phyloP scores from a whole-genome alignment of 2,113 vertebrate species.

The Gopherus flavomarginatus region DNA sequence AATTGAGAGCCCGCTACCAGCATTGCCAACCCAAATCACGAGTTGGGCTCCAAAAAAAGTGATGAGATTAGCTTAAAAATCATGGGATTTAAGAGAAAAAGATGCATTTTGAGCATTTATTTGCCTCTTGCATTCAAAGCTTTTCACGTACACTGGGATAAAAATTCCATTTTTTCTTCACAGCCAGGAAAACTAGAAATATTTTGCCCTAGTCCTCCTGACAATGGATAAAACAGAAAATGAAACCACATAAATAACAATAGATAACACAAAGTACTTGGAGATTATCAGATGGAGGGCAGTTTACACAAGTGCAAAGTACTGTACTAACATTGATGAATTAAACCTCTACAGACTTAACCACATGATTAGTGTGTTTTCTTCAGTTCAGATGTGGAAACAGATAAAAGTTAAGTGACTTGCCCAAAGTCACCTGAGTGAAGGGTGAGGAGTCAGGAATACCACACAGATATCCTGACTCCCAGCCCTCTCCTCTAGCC shows the following conservation, averaged over 20 bases:
- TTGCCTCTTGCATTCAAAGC: not conserved
- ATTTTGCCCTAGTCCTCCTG: not conserved
- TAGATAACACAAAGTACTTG: not conserved
- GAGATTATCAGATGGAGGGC: not conserved
- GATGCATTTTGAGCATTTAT: not conserved
- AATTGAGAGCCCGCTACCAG: not conserved
- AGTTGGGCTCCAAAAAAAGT: not conserved
- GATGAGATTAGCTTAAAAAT: not conserved
- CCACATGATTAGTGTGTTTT: not conserved
- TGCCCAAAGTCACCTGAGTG: not conserved
- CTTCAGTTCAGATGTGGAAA: not conserved
- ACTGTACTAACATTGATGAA: not conserved
- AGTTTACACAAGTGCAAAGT: not conserved
- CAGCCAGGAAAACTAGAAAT: not conserved
- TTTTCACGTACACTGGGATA: not conserved
- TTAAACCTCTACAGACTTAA: not conserved
- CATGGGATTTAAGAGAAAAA: not conserved
- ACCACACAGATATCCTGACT: not conserved
- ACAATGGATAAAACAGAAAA: not conserved
- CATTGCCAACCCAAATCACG: slow-evolving; percentile 8
- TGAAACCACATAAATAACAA: not conserved
- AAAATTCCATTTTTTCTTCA: not conserved
- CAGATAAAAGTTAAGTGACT: not conserved
- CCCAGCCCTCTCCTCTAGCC: not conserved
- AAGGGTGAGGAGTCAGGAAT: not conserved